Evolutionary conservation across 2,113 vertebrate species (phyloP).

Genomic region (rat (Rattus norvegicus)): GRCr8 NC_086024.1:33544001-33544500

Average conservation of each 20-base stretch:
- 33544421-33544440: neutral
- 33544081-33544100: neutral
- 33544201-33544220: constrained; percentile 91
- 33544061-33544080: neutral
- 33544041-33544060: neutral
- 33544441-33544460: constrained; percentile 14
- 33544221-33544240: constrained; percentile 88
- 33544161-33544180: constrained; percentile 59
- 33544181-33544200: constrained; percentile 87
- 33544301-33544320: constrained; percentile 90
- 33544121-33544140: constrained; percentile 9
- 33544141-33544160: constrained; percentile 12
- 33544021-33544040: neutral
- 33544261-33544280: constrained; percentile 85
- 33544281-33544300: constrained; percentile 89
- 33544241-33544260: constrained; percentile 92
- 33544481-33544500: constrained; percentile 36
- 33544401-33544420: neutral
- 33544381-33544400: constrained; percentile 8
- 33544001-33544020: neutral
- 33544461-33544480: constrained; percentile 10
- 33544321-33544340: constrained; percentile 87
- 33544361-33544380: constrained; percentile 29
- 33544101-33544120: neutral
- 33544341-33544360: constrained; percentile 88